These are phyloP conservation scores for Magallana angulata DNA, from an alignment of 1,140 invertebrate genomes.

Conservation along the genomic window DNA sequence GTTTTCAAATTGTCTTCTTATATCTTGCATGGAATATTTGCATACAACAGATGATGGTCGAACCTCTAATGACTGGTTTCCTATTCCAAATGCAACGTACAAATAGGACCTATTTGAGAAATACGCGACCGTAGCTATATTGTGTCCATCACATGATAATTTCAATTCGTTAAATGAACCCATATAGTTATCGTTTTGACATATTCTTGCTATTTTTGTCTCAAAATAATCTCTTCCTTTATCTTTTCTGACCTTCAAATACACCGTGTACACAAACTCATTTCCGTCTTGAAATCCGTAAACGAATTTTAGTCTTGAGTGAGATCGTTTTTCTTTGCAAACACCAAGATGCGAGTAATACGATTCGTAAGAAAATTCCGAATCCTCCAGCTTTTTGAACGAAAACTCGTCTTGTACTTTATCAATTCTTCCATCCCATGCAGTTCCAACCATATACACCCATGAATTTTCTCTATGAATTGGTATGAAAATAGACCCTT, in stretches of 20 bases:
- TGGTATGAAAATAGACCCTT: neutral
- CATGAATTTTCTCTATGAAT: neutral
- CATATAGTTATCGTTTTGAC: neutral
- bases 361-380: neutral
- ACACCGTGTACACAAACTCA: neutral
- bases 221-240: neutral
- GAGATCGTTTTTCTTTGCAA: neutral
- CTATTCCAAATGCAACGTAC: slow-evolving; percentile 2
- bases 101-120: neutral
- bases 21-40: neutral
- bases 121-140: neutral
- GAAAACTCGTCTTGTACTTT: neutral
- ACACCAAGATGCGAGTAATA: neutral
- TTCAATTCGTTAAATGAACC: neutral
- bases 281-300: slow-evolving; percentile 21
- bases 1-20: neutral
- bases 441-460: neutral
- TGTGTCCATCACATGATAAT: neutral
- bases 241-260: neutral
- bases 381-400: neutral
- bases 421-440: neutral
- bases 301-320: neutral
- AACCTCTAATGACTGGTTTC: neutral
- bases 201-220: slow-evolving; percentile 3
- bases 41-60: neutral